A percentile compares a stretch with the other conserved stretches of the same genome.
Evolutionary conservation across 1,140 invertebrate species (phyloP).

Genomic region (Plodia interpunctella): DNA sequence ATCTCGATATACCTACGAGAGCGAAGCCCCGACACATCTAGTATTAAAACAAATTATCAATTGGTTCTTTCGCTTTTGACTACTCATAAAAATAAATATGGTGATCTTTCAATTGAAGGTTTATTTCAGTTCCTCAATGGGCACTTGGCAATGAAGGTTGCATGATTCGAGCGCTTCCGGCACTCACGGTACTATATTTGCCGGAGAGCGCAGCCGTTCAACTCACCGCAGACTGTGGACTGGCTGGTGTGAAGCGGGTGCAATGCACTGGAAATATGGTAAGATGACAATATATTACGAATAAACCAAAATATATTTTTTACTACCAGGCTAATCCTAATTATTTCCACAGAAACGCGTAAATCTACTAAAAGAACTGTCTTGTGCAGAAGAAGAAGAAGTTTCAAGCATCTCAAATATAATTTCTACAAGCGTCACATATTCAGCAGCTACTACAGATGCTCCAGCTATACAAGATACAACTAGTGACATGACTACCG

Average conservation of each 20-base stretch:
- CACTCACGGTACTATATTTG: slow-evolving; percentile 82
- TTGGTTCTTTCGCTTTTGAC: no score
- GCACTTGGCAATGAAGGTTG: slow-evolving; percentile 80
- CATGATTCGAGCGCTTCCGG: slow-evolving; percentile 82
- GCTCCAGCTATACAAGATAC: slow-evolving; percentile 44
- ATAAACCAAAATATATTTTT: no score
- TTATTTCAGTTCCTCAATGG: slow-evolving; percentile 81
- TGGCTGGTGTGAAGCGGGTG: slow-evolving; percentile 87
- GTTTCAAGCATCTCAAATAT: slow-evolving; percentile 28
- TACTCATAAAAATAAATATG: no score
- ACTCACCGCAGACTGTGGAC: slow-evolving; percentile 90
- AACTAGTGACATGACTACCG: slow-evolving; percentile 39
- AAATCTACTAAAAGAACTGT: slow-evolving; percentile 63
- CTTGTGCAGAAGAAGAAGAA: slow-evolving; percentile 62
- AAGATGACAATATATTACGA: slow-evolving; percentile 34
- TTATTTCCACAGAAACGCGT: slow-evolving; percentile 63
- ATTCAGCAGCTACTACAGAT: slow-evolving; percentile 37
- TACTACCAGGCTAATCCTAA: no score
- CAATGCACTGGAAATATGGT: slow-evolving; percentile 84
- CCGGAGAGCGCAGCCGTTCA: slow-evolving; percentile 89
- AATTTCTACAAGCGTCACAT: slow-evolving; percentile 30
- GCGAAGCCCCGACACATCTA: no score
- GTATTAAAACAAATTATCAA: no score
- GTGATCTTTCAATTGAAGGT: background rate
- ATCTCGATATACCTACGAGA: no score